Evolutionary conservation across 2,888 invertebrate species (phyloP), one percentile per base, ranked within the genome.

Genomic region (Caenorhabditis imperialis): DNA sequence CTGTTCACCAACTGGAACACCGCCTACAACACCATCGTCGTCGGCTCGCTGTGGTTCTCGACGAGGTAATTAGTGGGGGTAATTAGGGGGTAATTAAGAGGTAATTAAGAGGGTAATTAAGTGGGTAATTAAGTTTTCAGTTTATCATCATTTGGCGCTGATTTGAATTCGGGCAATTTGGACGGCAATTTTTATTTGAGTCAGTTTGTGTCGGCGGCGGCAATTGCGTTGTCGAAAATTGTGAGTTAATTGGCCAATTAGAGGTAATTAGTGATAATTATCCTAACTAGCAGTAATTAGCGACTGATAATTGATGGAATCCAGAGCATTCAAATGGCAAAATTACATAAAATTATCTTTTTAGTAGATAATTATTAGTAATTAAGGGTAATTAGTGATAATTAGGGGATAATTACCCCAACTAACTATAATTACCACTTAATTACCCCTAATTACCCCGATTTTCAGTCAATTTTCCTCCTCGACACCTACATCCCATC

Each of bases 391-490:
- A n/a, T n/a, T n/a, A n/a, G n/a, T n/a, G n/a, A n/a, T n/a, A n/a
- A n/a, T n/a, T n/a, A n/a, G n/a, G n/a, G n/a, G n/a, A n/a, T 18
- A 18, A n/a, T 10, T 12, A 18, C 8, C 40, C 23, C 18, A 5
- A 42, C 2, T 7, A n/a, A 18, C 4, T 2, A 23, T 16, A 23
- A 2, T 10, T 47, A 12, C 2, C 4, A 45, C 12, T 45, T 16
- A 3, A 20, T 4, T n/a, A n/a, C n/a, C n/a, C n/a, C n/a, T n/a
- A n/a, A n/a, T n/a, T n/a, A n/a, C 14, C 7, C 3, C 8, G 22
- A 23, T 23, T 71, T 73, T n/a, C 60, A 84, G 85, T 76, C 81
- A n/a, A 75, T 86, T 6, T 84, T 86, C 47, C 35, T 80, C 2
- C 72, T 83, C 44, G 86, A 86, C 65, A 74, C 79, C 18, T 77